Conservation (phyloP, 1,140 invertebrate genomes). For the Pseudomyrmex sp. region DNA sequence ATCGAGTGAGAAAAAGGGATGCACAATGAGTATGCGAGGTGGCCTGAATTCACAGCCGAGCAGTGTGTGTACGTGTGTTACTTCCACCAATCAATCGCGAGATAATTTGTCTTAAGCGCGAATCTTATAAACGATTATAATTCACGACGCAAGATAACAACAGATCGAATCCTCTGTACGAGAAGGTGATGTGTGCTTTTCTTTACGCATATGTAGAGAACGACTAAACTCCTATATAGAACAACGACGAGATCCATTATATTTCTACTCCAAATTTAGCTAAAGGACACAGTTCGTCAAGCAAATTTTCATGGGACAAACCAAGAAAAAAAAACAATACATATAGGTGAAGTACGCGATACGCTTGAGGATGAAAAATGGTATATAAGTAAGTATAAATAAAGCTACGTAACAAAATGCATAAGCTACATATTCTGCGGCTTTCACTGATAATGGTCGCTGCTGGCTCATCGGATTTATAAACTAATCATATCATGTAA, state of each 20-base stretch:
- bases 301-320: constrained; percentile 68
- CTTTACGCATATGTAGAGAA: not conserved
- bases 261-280: constrained; percentile 62
- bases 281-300: constrained; percentile 65
- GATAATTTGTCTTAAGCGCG: not conserved
- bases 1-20: constrained; percentile 81
- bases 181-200: constrained; percentile 10
- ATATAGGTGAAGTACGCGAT: constrained; percentile 60
- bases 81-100: constrained; percentile 6
- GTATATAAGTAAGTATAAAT: constrained; percentile 70
- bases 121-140: constrained; percentile 30
- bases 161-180: not conserved
- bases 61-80: constrained; percentile 59
- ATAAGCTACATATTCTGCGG: constrained; percentile 74
- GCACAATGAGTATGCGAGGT: constrained; percentile 86
- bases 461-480: constrained; percentile 83
- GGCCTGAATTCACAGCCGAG: constrained; percentile 75
- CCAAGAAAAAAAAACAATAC: constrained; percentile 53
- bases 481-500: constrained; percentile 54
- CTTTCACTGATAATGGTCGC: constrained; percentile 86
- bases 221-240: constrained; percentile 33
- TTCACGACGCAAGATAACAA: not conserved
- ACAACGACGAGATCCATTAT: constrained; percentile 65
- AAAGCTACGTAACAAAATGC: constrained; percentile 65
- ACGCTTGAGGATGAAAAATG: constrained; percentile 72